A percentile compares a stretch with the other conserved stretches of the same genome.
phyloP scores from a whole-genome alignment of 2,888 invertebrate species.

The Aelia acuminata region DNA sequence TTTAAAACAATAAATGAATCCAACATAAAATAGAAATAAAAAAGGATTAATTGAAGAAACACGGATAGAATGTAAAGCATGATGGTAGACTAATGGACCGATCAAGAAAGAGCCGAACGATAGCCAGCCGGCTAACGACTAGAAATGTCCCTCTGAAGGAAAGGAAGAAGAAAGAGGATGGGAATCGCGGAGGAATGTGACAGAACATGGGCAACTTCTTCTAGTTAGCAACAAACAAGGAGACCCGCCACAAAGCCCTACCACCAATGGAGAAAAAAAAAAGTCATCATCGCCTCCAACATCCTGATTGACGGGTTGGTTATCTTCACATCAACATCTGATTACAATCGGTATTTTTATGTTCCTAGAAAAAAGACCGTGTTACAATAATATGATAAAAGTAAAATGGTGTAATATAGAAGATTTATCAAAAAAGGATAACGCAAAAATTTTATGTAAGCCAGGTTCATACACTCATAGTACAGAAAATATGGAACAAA shows the following conservation, averaged over 20 bases:
- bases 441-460: too few relatives aligned
- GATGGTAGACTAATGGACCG: conserved; percentile 35
- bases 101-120: conserved; percentile 4
- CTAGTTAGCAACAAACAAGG: conserved; percentile 3
- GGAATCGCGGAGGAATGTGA: conserved; percentile 31
- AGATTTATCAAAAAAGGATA: too few relatives aligned
- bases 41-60: conserved; percentile 19
- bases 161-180: conserved; percentile 14
- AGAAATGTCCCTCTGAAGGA: conserved; percentile 8
- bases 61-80: conserved; percentile 29
- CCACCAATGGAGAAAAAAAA: not conserved
- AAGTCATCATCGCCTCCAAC: not conserved
- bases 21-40: not conserved
- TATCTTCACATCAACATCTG: not conserved
- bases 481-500: too few relatives aligned
- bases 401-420: too few relatives aligned
- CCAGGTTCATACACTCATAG: too few relatives aligned
- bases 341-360: not conserved
- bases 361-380: too few relatives aligned
- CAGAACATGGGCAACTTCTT: conserved; percentile 32
- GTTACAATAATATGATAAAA: too few relatives aligned
- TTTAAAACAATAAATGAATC: not conserved
- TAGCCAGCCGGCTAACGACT: conserved; percentile 9
- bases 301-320: not conserved
- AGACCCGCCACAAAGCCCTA: not conserved